Evolutionary conservation across 2,888 invertebrate species (phyloP).

Genomic region (Gortyna flavago): DNA sequence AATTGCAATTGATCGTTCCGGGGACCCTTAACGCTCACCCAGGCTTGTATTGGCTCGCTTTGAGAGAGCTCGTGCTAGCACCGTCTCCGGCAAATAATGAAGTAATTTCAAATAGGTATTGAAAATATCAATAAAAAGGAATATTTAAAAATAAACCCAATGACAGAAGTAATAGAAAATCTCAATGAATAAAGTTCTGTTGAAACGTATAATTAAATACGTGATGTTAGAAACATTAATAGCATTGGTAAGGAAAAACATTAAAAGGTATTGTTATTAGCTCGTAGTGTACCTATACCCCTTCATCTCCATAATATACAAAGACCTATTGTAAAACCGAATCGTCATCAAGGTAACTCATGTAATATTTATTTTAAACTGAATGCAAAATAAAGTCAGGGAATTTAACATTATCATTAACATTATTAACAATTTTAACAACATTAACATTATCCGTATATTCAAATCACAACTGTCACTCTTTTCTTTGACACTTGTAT

Average conservation of each 20-base stretch:
- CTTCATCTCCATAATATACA: neutral
- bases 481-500: too few relatives aligned
- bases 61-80: too few relatives aligned
- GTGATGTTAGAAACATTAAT: neutral
- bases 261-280: neutral
- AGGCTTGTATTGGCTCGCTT: neutral
- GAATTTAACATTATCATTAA: too few relatives aligned
- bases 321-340: neutral
- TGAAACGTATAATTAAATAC: neutral
- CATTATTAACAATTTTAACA: too few relatives aligned
- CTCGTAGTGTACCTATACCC: too few relatives aligned
- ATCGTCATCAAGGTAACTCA: neutral
- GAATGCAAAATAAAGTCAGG: neutral
- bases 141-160: neutral
- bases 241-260: conserved; percentile 1
- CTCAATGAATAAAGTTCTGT: neutral
- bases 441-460: too few relatives aligned
- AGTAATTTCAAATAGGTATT: neutral
- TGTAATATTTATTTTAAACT: neutral
- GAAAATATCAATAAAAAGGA: neutral
- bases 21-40: neutral
- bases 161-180: neutral
- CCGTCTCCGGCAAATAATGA: neutral
- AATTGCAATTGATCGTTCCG: too few relatives aligned
- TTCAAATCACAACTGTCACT: too few relatives aligned